A percentile compares a stretch with the other conserved stretches of the same genome.
Conservation (phyloP, 2,888 invertebrate species). For the Panzeria rudis region DNA sequence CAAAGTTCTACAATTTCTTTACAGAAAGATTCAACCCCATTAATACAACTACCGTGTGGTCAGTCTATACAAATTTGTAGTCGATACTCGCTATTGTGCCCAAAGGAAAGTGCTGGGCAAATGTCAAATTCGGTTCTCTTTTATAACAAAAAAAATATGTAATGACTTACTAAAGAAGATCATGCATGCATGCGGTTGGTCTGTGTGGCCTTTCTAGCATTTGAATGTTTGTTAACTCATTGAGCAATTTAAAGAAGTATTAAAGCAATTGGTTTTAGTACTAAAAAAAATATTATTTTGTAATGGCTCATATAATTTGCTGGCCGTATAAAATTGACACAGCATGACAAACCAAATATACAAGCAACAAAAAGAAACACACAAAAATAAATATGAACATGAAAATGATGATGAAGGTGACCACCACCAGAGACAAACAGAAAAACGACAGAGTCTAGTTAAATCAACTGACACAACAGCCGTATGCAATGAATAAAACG, state of each 20-base stretch:
- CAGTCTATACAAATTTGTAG: background rate
- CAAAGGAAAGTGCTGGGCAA: constrained; percentile 1
- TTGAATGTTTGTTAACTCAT: constrained; percentile 15
- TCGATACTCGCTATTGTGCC: background rate
- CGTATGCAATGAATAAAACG: background rate
- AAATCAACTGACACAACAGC: constrained; percentile 41
- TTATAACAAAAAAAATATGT: background rate
- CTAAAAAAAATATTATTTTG: constrained; percentile 12
- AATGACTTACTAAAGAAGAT: constrained; percentile 7
- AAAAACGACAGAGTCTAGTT: constrained; percentile 46
- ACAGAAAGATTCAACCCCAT: background rate
- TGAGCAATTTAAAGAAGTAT: constrained; percentile 3
- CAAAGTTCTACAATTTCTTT: background rate
- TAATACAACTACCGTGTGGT: constrained; percentile 49
- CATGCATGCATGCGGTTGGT: constrained; percentile 21
- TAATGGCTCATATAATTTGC: constrained; percentile 62
- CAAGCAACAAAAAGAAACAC: background rate
- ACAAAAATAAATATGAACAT: constrained; percentile 29
- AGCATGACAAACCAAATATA: constrained; percentile 67
- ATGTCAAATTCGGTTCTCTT: constrained; percentile 6
- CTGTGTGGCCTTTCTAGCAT: background rate
- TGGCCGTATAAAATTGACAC: constrained; percentile 70
- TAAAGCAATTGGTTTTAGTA: constrained; percentile 21
- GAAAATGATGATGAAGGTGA: constrained; percentile 51
- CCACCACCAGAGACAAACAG: constrained; percentile 57